Evolutionary conservation across 2,888 invertebrate species (phyloP), one percentile per base, ranked within the genome.

Genomic region (Spicauda simplicius): DNA sequence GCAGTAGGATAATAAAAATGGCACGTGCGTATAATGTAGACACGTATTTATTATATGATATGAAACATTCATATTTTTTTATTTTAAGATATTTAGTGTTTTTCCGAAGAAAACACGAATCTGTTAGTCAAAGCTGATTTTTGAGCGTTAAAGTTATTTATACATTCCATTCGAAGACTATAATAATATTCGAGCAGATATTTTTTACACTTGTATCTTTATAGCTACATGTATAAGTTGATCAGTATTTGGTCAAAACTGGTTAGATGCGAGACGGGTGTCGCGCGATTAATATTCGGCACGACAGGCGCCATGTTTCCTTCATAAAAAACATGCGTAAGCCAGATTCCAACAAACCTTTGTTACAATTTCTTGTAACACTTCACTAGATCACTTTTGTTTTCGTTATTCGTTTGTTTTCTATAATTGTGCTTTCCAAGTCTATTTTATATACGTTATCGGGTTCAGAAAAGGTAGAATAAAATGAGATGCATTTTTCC

Each of bases 231-330:
- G 16, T 66, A 55, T 61, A 50, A 61, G 66, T 61, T 66, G 66
- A 66, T 61, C 55, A 66, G 60, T 60, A 56, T 61, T 56, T 48
- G 61, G 25, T 45, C 50, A 60, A 50, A 60, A 66, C 61, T 61
- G 66, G 66, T 66, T 66, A 60, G 55, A 60, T 60, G 60, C 55
- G 50, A 60, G 66, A 60, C 66, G 52, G 60, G 60, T 60, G 55
- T 55, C 64, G 58, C 25, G 52, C 58, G 55, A 66, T 66, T 60
- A 55, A 60, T 30, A 66, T 66, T 60, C 66, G 66, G 63, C 58
- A 65, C 57, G 53, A 45, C 66, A 59, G 60, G 66, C 66, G 66
- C 66, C 66, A 60, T 56, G 50, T 60, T 66, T 66, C 65, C 65
- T 60, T 59, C 12, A 66, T 45, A 66, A 66, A 66, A 66, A 66